These are phyloP conservation scores for Ceyx margarethae DNA, from an alignment of 2,113 vertebrate genomes.

Conservation along the genomic window DNA sequence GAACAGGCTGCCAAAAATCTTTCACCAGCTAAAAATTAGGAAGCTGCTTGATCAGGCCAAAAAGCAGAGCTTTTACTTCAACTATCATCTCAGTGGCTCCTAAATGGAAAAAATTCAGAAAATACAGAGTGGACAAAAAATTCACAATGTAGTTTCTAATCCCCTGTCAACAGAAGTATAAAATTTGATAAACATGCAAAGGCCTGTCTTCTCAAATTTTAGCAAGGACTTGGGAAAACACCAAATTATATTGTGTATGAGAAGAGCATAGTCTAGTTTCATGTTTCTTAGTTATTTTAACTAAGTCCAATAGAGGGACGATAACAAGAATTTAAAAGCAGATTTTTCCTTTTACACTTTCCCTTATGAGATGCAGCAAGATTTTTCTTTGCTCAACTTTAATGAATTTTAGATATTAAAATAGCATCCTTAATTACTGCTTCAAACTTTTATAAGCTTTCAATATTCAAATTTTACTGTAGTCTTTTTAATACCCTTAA, in stretches of 20 bases:
- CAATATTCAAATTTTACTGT: background rate
- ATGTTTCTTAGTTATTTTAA: background rate
- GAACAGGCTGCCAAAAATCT: background rate
- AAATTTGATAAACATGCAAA: background rate
- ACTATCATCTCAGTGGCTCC: background rate
- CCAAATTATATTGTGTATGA: background rate
- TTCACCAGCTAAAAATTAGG: background rate
- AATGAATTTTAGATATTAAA: constrained; percentile 2
- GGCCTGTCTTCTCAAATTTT: background rate
- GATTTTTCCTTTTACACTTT: background rate
- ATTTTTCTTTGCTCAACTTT: background rate
- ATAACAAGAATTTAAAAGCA: background rate
- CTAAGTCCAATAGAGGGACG: background rate
- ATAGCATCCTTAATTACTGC: constrained; percentile 19
- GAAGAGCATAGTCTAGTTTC: background rate
- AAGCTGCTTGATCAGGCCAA: background rate
- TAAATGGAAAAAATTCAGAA: background rate
- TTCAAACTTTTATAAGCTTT: background rate
- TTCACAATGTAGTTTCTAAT: background rate
- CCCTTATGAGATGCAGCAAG: background rate
- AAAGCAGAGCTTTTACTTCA: background rate
- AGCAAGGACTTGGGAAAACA: background rate
- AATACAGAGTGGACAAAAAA: background rate
- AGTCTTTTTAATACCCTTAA: constrained; percentile 6
- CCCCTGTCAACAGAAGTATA: background rate